Conservation (phyloP, 2,888 invertebrate genomes). For the Meiosimyza decipiens region DNA sequence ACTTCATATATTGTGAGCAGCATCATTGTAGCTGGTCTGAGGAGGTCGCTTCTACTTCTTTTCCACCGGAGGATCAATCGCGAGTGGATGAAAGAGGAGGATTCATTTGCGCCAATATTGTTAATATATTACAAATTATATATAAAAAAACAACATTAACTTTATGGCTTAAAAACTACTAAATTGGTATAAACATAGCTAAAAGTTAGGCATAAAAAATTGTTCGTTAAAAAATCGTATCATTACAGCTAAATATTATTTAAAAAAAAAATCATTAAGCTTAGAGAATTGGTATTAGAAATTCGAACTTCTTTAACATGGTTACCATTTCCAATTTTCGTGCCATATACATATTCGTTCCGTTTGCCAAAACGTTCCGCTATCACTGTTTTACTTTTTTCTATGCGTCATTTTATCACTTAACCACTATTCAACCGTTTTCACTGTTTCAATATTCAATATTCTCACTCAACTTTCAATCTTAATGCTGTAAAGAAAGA, state of each 20-base stretch:
- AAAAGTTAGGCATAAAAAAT: neutral
- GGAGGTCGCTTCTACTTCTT: neutral
- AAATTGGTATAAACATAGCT: conserved; percentile 21
- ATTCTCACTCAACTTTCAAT: conserved; percentile 45
- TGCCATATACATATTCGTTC: conserved; percentile 2
- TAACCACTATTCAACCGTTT: too few species aligned
- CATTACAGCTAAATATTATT: too few species aligned
- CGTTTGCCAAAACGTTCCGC: conserved; percentile 24
- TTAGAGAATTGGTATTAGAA: too few species aligned
- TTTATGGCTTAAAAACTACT: conserved; percentile 24
- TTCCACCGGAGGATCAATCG: neutral
- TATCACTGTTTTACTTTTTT: conserved; percentile 31
- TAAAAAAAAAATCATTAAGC: too few species aligned
- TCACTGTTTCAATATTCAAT: conserved; percentile 47
- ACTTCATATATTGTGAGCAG: neutral
- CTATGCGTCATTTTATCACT: too few species aligned
- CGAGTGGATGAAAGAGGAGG: conserved; percentile 8
- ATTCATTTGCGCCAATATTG: conserved; percentile 21
- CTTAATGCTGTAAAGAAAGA: conserved; percentile 57
- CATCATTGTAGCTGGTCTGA: conserved; percentile 19
- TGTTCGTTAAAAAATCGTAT: too few species aligned
- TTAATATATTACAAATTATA: too few species aligned
- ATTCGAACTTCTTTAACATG: too few species aligned
- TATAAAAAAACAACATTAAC: neutral
- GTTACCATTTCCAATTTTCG: too few species aligned